Percentiles rank a stretch among this genome's conserved stretches.
These are phyloP conservation scores for Apoda limacodes DNA, from an alignment of 2,888 invertebrate species.

Conservation along the genomic window DNA sequence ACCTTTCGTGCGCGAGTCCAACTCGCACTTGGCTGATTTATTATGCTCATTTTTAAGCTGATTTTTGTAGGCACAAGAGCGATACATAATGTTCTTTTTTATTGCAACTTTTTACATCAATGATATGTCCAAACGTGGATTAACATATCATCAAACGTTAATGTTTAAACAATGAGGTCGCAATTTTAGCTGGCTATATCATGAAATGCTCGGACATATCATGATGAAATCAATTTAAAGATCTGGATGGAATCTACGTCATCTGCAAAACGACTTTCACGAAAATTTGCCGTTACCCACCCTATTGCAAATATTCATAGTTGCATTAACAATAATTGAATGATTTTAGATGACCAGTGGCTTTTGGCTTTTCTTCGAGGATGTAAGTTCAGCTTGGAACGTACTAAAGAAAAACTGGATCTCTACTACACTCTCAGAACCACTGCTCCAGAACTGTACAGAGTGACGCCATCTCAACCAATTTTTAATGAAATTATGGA, in stretches of 20 bases:
- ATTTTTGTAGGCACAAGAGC: too few species aligned
- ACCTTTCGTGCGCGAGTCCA: too few species aligned
- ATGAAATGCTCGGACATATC: too few species aligned
- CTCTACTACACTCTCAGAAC: constrained; percentile 61
- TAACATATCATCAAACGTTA: too few species aligned
- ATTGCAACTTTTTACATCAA: too few species aligned
- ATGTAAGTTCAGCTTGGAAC: constrained; percentile 70
- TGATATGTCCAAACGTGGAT: too few species aligned
- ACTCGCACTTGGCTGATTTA: too few species aligned
- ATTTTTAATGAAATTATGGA: constrained; percentile 23
- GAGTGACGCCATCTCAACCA: constrained; percentile 20
- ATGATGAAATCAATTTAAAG: too few species aligned
- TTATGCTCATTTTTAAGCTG: too few species aligned
- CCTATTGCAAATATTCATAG: constrained; percentile 3
- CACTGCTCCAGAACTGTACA: constrained; percentile 53
- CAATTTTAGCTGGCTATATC: too few species aligned
- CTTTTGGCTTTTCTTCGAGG: constrained; percentile 68
- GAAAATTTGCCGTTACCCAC: not conserved
- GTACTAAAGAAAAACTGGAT: constrained; percentile 71
- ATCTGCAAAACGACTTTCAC: not conserved
- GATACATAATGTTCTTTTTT: too few species aligned
- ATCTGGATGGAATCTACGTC: constrained; percentile 10
- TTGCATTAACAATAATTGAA: constrained; percentile 4
- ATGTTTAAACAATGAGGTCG: too few species aligned
- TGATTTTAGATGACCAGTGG: constrained; percentile 64